Evolutionary conservation across 2,113 vertebrate species (phyloP).

Genomic region (Calyptomena viridis): DNA sequence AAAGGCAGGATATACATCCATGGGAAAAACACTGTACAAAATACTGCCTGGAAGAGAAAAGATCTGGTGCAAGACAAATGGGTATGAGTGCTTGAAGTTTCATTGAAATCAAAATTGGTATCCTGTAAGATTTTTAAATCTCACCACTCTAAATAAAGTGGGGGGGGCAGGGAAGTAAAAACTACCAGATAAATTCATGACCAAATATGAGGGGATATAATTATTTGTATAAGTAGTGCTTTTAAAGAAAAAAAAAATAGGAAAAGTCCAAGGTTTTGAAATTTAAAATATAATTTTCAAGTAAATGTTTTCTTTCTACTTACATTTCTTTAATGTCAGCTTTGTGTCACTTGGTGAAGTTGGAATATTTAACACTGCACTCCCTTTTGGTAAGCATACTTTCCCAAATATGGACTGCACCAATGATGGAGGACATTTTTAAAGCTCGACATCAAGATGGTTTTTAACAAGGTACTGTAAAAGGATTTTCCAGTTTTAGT

Average conservation of each 20-base stretch:
- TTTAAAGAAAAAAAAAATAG: neutral
- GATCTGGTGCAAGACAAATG: neutral
- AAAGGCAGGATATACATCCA: neutral
- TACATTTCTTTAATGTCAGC: neutral
- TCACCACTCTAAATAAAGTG: neutral
- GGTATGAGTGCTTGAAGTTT: neutral
- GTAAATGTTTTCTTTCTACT: neutral
- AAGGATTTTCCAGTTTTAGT: neutral
- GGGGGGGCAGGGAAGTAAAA: neutral
- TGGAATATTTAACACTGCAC: neutral
- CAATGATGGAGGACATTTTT: neutral
- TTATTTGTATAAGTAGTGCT: neutral
- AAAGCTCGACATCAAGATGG: neutral
- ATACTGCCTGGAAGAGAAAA: neutral
- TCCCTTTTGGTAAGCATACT: neutral
- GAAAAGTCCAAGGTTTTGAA: neutral
- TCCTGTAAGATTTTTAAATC: neutral
- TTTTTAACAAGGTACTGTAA: neutral
- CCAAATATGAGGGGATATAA: neutral
- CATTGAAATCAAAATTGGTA: neutral
- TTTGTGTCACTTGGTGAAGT: neutral
- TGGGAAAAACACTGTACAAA: neutral
- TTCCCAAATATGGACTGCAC: neutral
- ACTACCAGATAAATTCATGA: neutral
- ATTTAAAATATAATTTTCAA: neutral